Evolutionary conservation across 1,140 invertebrate genomes (phyloP).

Genomic region (Neomicropteryx cornuta): DNA sequence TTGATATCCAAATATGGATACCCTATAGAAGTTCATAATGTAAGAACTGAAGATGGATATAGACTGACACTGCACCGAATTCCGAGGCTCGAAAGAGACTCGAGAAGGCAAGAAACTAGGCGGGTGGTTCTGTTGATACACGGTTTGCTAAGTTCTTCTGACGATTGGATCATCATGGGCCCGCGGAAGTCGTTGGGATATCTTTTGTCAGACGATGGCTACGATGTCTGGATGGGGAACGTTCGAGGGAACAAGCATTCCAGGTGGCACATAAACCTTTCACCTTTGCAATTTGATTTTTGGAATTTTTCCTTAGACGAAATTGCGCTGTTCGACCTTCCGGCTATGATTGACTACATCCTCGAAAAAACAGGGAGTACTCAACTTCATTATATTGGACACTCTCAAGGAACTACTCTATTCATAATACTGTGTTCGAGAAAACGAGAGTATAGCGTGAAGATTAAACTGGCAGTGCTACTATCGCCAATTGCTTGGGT

Average conservation of each 20-base stretch:
- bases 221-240: slow-evolving; percentile 55
- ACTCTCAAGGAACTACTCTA: slow-evolving; percentile 56
- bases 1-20: slow-evolving; percentile 27
- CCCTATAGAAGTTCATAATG: slow-evolving; percentile 25
- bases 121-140: slow-evolving; percentile 29
- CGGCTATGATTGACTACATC: slow-evolving; percentile 41
- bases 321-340: slow-evolving; percentile 40
- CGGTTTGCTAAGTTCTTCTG: slow-evolving; percentile 29
- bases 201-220: slow-evolving; percentile 43
- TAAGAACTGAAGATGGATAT: slow-evolving; percentile 21
- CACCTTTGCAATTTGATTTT: slow-evolving; percentile 41
- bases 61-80: slow-evolving; percentile 21
- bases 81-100: too few species aligned
- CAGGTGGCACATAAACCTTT: slow-evolving; percentile 31
- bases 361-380: slow-evolving; percentile 27
- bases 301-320: slow-evolving; percentile 53
- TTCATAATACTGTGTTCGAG: slow-evolving; percentile 48
- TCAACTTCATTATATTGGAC: slow-evolving; percentile 47
- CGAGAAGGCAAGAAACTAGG: background rate
- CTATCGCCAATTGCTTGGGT: slow-evolving; percentile 54
- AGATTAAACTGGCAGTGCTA: slow-evolving; percentile 47
- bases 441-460: slow-evolving; percentile 49
- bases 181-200: slow-evolving; percentile 30
- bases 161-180: slow-evolving; percentile 32
- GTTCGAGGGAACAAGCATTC: slow-evolving; percentile 50